A percentile compares a stretch with the other conserved stretches of the same genome.
Evolutionary conservation across 2,113 vertebrate species (phyloP).

Genomic region (Thermophis baileyi): DNA sequence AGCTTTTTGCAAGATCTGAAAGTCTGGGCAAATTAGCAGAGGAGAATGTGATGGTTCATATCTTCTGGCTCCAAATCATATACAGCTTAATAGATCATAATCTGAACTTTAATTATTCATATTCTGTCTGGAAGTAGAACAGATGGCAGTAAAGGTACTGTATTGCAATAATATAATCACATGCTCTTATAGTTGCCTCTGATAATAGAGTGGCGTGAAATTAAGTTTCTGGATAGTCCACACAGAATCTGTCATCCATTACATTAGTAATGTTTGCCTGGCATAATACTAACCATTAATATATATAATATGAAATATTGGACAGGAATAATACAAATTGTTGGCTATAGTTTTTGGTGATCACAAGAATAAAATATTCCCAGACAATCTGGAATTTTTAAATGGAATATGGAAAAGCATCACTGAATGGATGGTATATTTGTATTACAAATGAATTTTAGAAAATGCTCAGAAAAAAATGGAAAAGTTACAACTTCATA

Average conservation of each 20-base stretch:
- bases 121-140: neutral
- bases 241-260: neutral
- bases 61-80: neutral
- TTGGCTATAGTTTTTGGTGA: neutral
- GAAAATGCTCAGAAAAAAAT: neutral
- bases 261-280: neutral
- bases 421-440: neutral
- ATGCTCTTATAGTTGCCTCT: neutral
- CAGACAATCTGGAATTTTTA: neutral
- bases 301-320: neutral
- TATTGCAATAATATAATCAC: neutral
- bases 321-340: neutral
- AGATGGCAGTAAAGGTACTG: neutral
- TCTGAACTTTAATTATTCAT: neutral
- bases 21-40: neutral
- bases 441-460: neutral
- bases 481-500: neutral
- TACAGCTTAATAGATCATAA: neutral
- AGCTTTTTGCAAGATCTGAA: neutral
- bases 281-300: neutral
- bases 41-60: neutral
- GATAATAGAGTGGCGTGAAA: neutral
- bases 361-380: neutral
- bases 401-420: neutral
- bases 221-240: neutral